Evolutionary conservation across 2,797 vertebrate genomes (phyloP).

Genomic region (Aselliscus stoliczkanus): DNA sequence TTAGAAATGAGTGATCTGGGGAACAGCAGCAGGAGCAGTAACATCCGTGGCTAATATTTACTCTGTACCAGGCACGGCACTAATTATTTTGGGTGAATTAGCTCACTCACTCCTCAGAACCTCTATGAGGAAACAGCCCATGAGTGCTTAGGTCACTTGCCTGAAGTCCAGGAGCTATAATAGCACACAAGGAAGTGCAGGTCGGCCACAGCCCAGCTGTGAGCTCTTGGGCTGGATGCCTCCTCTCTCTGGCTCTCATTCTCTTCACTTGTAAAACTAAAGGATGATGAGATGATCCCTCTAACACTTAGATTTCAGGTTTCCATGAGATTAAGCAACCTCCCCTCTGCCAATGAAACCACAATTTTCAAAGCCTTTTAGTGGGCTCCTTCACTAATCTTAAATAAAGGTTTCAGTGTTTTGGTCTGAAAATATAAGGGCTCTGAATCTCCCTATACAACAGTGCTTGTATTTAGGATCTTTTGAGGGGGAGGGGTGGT

Average conservation of each 20-base stretch:
- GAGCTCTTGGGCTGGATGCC: background rate
- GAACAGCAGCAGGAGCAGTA: background rate
- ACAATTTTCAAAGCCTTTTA: background rate
- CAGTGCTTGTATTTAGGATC: background rate
- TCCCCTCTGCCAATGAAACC: background rate
- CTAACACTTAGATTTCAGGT: background rate
- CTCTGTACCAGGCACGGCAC: background rate
- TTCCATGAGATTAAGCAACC: background rate
- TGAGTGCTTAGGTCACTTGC: background rate
- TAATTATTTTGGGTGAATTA: background rate
- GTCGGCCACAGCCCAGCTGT: background rate
- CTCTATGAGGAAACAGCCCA: background rate
- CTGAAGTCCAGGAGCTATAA: background rate
- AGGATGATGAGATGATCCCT: background rate
- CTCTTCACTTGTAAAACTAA: background rate
- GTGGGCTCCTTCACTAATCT: background rate
- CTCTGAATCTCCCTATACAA: background rate
- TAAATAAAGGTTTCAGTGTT: conserved; percentile 29
- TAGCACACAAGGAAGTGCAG: rapidly evolving
- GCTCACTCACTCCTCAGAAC: background rate
- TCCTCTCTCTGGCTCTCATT: background rate
- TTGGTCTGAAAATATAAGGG: background rate
- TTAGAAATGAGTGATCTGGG: background rate
- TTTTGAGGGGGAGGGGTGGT: rapidly evolving
- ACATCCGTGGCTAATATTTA: background rate